Conservation (phyloP, 37 sponge, comb jelly and placozoan species). For the Corticium candelabrum region DNA sequence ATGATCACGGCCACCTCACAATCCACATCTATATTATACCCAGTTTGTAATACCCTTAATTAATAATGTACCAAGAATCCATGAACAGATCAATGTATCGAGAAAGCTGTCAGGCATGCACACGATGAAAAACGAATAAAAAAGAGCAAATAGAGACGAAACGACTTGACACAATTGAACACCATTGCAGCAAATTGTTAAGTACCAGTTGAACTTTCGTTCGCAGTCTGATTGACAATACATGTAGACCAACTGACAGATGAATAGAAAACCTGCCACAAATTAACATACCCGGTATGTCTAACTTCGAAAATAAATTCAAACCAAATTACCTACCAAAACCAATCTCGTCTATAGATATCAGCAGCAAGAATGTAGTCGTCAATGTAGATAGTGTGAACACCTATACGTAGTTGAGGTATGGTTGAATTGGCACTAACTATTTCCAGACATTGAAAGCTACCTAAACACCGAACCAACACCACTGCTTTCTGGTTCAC, state of each 20-base stretch:
- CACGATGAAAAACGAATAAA: too few relatives aligned
- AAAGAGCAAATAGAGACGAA: too few relatives aligned
- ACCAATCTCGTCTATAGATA: not conserved
- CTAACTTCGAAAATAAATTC: too few relatives aligned
- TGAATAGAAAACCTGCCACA: not conserved
- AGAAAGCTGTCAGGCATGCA: too few relatives aligned
- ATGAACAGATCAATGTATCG: too few relatives aligned
- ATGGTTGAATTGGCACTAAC: not conserved
- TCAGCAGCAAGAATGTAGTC: not conserved
- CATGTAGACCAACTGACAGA: not conserved
- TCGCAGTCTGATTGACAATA: not conserved
- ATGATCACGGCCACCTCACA: too few relatives aligned
- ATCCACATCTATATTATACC: too few relatives aligned
- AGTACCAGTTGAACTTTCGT: constrained; percentile 6
- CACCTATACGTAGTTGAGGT: not conserved
- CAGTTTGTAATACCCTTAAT: too few relatives aligned
- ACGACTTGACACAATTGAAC: too few relatives aligned
- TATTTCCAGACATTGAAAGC: not conserved
- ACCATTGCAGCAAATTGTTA: too few relatives aligned
- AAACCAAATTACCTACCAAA: too few relatives aligned
- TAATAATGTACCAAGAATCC: too few relatives aligned
- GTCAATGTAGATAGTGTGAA: not conserved
- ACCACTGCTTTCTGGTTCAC: not conserved
- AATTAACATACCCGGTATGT: not conserved
- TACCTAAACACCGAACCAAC: not conserved